phyloP scores from a whole-genome alignment of 2,113 vertebrate species.

The Poeciliopsis prolifica region DNA sequence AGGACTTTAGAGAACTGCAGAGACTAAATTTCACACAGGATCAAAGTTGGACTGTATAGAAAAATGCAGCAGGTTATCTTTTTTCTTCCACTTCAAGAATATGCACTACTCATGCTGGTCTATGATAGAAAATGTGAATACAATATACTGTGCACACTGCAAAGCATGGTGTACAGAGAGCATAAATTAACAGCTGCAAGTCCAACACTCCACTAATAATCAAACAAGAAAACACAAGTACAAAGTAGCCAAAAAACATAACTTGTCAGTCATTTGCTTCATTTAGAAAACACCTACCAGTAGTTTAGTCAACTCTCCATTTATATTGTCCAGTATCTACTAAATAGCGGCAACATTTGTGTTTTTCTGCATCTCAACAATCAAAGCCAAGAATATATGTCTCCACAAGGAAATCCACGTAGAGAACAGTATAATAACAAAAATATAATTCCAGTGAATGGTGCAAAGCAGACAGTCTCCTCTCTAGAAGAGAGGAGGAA shows the following conservation, averaged over 20 bases:
- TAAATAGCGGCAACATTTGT: not conserved
- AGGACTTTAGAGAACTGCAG: too few relatives aligned
- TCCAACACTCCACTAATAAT: too few relatives aligned
- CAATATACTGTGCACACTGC: too few relatives aligned
- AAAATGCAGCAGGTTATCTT: too few relatives aligned
- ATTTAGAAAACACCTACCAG: not conserved
- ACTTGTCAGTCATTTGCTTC: not conserved
- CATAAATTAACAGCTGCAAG: not conserved
- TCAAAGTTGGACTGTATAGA: too few relatives aligned
- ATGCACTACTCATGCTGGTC: too few relatives aligned
- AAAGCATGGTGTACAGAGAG: too few relatives aligned
- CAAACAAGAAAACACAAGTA: not conserved
- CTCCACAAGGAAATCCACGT: conserved; percentile 28
- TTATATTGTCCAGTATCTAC: not conserved
- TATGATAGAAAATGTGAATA: too few relatives aligned
- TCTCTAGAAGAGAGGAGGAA: conserved; percentile 8
- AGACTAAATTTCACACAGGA: too few relatives aligned
- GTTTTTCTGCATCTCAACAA: not conserved
- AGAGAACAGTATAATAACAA: conserved; percentile 14
- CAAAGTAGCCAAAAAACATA: not conserved
- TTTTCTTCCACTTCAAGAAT: too few relatives aligned
- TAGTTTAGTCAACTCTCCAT: not conserved
- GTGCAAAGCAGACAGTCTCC: not conserved
- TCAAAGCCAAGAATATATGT: conserved; percentile 4
- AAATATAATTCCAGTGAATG: not conserved